These are phyloP conservation scores for Eulacestoma nigropectus DNA, from an alignment of 2,113 vertebrate genomes.

Conservation along the genomic window DNA sequence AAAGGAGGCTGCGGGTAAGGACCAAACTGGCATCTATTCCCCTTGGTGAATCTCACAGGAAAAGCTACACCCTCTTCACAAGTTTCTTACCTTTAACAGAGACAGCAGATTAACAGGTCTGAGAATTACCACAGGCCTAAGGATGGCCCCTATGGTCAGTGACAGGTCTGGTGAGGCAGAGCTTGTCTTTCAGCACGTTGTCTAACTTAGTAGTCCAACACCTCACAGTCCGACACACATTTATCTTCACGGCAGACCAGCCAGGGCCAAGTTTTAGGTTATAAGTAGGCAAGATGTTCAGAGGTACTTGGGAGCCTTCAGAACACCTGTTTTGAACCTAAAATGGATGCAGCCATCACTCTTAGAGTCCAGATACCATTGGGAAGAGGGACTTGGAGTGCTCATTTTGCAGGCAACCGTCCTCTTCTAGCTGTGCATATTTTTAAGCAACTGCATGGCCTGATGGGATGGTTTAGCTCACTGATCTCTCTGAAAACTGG, in stretches of 20 bases:
- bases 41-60: not conserved
- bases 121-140: not conserved
- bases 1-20: not conserved
- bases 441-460: not conserved
- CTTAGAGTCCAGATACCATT: not conserved
- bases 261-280: not conserved
- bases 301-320: not conserved
- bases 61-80: not conserved
- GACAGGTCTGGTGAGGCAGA: not conserved
- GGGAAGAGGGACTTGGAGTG: not conserved
- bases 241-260: not conserved
- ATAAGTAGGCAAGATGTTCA: not conserved
- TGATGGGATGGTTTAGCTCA: not conserved
- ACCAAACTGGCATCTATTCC: not conserved
- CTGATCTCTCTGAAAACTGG: not conserved
- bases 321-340: not conserved
- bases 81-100: not conserved
- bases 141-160: accelerated
- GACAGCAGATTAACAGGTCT: not conserved
- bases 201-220: not conserved
- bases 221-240: not conserved
- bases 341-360: not conserved
- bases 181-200: not conserved
- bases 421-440: not conserved
- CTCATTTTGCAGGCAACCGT: not conserved